These are phyloP conservation scores for Heteromormyrus szaboi DNA, from an alignment of 2,797 vertebrate species.

Conservation along the genomic window DNA sequence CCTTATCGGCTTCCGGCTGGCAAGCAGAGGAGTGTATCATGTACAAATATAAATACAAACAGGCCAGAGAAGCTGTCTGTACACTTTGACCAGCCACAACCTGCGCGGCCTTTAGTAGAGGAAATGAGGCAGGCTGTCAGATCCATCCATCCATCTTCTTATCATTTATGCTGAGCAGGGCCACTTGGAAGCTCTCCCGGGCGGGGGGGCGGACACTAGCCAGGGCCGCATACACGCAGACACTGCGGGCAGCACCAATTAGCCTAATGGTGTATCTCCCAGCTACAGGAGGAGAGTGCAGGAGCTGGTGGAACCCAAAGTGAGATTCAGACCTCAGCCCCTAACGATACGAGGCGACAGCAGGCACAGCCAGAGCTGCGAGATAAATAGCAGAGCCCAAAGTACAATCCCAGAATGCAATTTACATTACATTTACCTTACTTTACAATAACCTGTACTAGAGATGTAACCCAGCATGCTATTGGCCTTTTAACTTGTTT, in stretches of 20 bases:
- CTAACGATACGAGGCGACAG: neutral
- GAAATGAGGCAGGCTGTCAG: neutral
- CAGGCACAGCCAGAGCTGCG: neutral
- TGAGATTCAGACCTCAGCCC: neutral
- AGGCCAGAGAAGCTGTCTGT: neutral
- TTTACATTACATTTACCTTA: neutral
- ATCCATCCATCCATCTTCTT: neutral
- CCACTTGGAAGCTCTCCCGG: neutral
- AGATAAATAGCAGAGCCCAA: neutral
- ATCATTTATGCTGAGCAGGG: neutral
- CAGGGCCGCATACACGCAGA: neutral
- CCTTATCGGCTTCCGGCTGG: neutral
- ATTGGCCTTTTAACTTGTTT: neutral
- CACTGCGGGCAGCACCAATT: neutral
- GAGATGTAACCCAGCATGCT: neutral
- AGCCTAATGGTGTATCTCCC: neutral
- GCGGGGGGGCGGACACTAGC: neutral
- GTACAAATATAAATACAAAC: neutral
- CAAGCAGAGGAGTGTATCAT: neutral
- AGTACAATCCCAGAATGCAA: neutral
- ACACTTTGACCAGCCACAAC: neutral
- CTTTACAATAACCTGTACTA: neutral
- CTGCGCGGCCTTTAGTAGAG: neutral
- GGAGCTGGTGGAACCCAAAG: neutral
- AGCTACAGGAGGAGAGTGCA: neutral